A percentile compares a stretch with the other conserved stretches of the same genome.
These are phyloP conservation scores for Zaprionus africanus DNA, from an alignment of 1,140 invertebrate species.

Conservation along the genomic window DNA sequence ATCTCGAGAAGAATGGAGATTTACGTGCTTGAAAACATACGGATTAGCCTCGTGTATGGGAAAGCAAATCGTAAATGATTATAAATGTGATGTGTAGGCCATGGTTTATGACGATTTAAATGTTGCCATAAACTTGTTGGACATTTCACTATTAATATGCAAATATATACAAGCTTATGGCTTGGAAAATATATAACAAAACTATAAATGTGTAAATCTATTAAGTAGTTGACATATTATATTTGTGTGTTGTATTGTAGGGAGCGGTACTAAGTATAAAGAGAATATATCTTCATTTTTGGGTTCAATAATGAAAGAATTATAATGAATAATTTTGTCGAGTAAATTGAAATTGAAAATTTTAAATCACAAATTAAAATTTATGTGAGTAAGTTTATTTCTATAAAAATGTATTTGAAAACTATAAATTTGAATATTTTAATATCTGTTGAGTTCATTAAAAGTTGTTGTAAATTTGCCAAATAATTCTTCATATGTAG, in stretches of 20 bases:
- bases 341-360: too few species aligned
- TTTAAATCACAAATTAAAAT: too few species aligned
- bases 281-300: not conserved
- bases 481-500: too few species aligned
- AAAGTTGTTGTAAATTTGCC: too few species aligned
- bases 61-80: slow-evolving; percentile 23
- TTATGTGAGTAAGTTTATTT: too few species aligned
- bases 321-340: too few species aligned
- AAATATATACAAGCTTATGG: not conserved
- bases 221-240: slow-evolving; percentile 1
- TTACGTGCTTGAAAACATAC: slow-evolving; percentile 35
- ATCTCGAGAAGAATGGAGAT: slow-evolving; percentile 43
- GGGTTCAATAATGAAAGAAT: not conserved
- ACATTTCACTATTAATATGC: slow-evolving; percentile 2
- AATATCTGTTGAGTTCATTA: too few species aligned
- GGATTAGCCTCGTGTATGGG: slow-evolving; percentile 22
- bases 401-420: too few species aligned
- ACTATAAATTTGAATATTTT: too few species aligned
- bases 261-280: not conserved
- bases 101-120: slow-evolving; percentile 30
- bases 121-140: slow-evolving; percentile 13
- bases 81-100: slow-evolving; percentile 18
- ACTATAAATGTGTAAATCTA: not conserved
- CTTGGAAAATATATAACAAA: not conserved
- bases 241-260: not conserved